Conservation (phyloP, 1,140 invertebrate species). For the Bombus waltoni region DNA sequence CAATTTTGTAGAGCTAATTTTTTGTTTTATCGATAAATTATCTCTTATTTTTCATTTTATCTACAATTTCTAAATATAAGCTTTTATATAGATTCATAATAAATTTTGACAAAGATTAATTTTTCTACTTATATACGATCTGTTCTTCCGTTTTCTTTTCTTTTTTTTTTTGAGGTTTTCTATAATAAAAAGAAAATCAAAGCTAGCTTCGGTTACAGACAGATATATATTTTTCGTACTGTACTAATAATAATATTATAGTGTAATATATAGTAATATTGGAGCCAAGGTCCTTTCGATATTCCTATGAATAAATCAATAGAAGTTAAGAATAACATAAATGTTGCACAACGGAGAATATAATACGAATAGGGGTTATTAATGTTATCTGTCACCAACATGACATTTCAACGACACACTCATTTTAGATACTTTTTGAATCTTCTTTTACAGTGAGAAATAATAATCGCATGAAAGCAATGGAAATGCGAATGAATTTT, state of each 20-base stretch:
- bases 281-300: background rate
- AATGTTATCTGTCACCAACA: background rate
- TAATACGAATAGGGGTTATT: background rate
- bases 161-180: background rate
- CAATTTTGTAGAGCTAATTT: background rate
- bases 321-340: background rate
- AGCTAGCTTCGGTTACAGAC: background rate
- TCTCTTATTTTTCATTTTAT: background rate
- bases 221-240: background rate
- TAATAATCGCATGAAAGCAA: background rate
- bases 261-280: background rate
- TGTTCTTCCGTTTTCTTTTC: no score
- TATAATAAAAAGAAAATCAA: background rate
- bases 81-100: background rate
- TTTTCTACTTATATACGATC: background rate
- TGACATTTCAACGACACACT: background rate
- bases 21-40: background rate
- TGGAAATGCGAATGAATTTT: background rate
- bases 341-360: background rate
- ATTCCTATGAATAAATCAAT: background rate
- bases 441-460: background rate
- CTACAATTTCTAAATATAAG: background rate
- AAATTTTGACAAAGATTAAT: background rate
- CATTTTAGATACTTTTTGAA: background rate
- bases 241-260: no score